Percentiles rank a stretch among this genome's conserved stretches.
Evolutionary conservation across 2,113 vertebrate genomes (phyloP).

Genomic region (Rhynchopsitta pachyrhyncha): DNA sequence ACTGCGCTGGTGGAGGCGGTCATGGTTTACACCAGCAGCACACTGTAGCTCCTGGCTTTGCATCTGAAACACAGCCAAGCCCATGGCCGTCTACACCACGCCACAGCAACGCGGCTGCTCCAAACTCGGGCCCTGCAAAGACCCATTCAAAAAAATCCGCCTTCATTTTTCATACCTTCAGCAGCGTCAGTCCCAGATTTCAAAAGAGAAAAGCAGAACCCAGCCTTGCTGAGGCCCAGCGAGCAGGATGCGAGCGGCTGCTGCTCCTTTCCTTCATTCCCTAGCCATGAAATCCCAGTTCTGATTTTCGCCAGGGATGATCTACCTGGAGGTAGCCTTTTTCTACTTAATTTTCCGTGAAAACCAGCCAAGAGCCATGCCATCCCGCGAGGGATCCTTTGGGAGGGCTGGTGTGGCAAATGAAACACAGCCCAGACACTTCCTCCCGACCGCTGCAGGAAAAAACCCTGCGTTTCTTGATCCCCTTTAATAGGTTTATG

Average conservation of each 20-base stretch:
- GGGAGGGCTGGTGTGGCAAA: background rate
- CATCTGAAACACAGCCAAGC: background rate
- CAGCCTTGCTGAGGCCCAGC: background rate
- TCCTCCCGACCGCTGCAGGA: background rate
- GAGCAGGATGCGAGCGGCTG: background rate
- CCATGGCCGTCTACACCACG: background rate
- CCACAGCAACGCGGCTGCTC: accelerated
- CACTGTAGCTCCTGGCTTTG: background rate
- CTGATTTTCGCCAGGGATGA: background rate
- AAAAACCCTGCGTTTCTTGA: background rate
- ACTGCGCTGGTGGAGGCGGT: accelerated
- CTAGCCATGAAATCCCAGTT: background rate
- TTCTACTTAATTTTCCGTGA: background rate
- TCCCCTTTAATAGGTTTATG: background rate
- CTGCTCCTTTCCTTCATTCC: background rate
- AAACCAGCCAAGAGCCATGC: background rate
- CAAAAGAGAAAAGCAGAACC: accelerated
- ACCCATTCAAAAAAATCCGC: background rate
- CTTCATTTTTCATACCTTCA: background rate
- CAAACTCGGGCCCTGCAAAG: background rate
- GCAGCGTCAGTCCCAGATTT: accelerated
- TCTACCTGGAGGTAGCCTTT: background rate
- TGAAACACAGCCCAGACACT: background rate
- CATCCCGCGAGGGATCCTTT: background rate
- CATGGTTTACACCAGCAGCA: accelerated